phyloP scores from a whole-genome alignment of 2,797 vertebrate species.

The Gymnodraco acuticeps region DNA sequence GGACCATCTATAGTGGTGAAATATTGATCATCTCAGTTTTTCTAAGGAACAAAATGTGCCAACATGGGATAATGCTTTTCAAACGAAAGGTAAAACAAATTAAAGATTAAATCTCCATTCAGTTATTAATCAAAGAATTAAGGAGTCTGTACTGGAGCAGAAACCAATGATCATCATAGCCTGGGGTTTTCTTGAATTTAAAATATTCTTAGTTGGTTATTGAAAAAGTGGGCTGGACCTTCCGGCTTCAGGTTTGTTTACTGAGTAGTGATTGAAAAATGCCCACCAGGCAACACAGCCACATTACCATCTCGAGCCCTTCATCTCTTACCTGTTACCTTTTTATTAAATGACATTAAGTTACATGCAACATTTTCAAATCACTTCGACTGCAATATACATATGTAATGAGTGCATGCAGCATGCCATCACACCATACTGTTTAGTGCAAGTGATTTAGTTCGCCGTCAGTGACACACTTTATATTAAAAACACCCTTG shows the following conservation, averaged over 20 bases:
- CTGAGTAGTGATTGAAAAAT: neutral
- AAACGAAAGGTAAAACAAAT: neutral
- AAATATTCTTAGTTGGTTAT: neutral
- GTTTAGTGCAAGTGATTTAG: slow-evolving; percentile 43
- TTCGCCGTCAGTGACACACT: slow-evolving; percentile 20
- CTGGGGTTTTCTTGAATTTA: neutral
- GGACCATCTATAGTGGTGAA: slow-evolving; percentile 5
- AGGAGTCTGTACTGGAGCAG: neutral
- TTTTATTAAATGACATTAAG: neutral
- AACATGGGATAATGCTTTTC: neutral
- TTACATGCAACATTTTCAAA: slow-evolving; percentile 12
- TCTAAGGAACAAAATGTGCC: slow-evolving; percentile 4
- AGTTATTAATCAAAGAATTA: neutral
- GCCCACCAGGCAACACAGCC: neutral
- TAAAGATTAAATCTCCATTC: neutral
- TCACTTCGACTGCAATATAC: slow-evolving; percentile 29
- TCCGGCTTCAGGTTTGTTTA: neutral
- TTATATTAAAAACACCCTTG: slow-evolving; percentile 5
- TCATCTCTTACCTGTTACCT: slow-evolving; percentile 5
- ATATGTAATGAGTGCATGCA: slow-evolving; percentile 68
- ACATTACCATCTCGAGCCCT: neutral
- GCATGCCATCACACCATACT: slow-evolving; percentile 74
- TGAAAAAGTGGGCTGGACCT: neutral
- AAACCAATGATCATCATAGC: neutral
- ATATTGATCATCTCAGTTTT: slow-evolving; percentile 23